Conservation (phyloP, 2,113 vertebrate species). For the Castor canadensis region DNA sequence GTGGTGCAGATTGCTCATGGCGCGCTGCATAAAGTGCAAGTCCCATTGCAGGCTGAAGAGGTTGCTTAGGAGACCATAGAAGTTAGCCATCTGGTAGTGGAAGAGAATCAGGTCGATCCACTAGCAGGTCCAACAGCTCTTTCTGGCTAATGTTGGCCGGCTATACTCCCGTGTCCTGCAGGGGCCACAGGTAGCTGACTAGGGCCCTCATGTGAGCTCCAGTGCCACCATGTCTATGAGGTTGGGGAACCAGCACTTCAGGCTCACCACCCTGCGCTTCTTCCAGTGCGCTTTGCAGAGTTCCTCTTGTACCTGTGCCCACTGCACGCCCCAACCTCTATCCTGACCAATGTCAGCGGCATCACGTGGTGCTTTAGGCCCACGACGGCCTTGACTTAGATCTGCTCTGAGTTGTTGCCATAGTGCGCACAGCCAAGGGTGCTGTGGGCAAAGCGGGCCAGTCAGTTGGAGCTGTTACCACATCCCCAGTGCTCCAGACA, state of each 20-base stretch:
- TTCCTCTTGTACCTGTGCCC: constrained; percentile 89
- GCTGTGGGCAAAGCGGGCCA: constrained; percentile 92
- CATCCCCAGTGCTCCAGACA: constrained; percentile 92
- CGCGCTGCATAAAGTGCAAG: constrained; percentile 93
- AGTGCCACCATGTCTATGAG: constrained; percentile 92
- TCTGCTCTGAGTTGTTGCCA: constrained; percentile 95
- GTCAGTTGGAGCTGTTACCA: constrained; percentile 92
- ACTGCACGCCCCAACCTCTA: constrained; percentile 87
- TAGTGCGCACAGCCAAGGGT: constrained; percentile 94
- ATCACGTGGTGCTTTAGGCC: constrained; percentile 92
- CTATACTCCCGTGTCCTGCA: constrained; percentile 74
- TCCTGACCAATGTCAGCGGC: constrained; percentile 88
- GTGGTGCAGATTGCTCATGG: constrained; percentile 93
- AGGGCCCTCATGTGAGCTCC: constrained; percentile 86
- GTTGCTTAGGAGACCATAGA: constrained; percentile 95
- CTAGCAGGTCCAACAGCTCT: constrained; percentile 91
- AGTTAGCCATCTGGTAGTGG: constrained; percentile 96
- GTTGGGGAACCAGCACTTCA: constrained; percentile 93
- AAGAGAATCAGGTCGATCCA: constrained; percentile 94
- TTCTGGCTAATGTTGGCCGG: constrained; percentile 84
- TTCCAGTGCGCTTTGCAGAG: constrained; percentile 90
- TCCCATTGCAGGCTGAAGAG: constrained; percentile 97
- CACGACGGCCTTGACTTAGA: constrained; percentile 93
- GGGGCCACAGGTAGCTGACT: constrained; percentile 87
- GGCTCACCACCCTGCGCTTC: constrained; percentile 91